Percentiles rank a stretch among this genome's conserved stretches.
These are phyloP conservation scores for Chaenocephalus aceratus DNA, from an alignment of 2,113 vertebrate genomes.

Conservation along the genomic window DNA sequence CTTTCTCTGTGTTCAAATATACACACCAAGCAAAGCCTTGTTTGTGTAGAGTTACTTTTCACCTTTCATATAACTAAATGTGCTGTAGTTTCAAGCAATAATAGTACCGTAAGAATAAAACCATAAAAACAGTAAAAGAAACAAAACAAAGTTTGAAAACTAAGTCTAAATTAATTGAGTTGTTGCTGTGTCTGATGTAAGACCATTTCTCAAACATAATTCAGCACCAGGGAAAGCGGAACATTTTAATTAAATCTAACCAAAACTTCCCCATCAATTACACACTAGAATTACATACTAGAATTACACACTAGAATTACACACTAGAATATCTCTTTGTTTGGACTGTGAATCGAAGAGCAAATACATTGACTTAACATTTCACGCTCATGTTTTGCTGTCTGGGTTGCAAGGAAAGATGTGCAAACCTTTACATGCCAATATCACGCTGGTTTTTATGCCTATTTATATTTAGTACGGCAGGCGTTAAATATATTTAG, in stretches of 20 bases:
- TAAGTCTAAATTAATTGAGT: neutral
- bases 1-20: too few species aligned
- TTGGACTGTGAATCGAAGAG: slow-evolving; percentile 6
- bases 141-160: neutral
- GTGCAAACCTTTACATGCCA: neutral
- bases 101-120: too few species aligned
- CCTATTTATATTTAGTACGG: slow-evolving; percentile 5
- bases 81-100: too few species aligned
- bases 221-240: neutral
- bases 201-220: neutral
- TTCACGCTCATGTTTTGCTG: slow-evolving; percentile 40
- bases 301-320: neutral
- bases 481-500: neutral
- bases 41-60: too few species aligned
- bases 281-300: neutral
- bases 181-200: neutral
- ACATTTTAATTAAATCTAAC: neutral
- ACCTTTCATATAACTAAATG: too few species aligned
- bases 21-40: too few species aligned
- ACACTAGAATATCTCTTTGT: slow-evolving; percentile 6
- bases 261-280: neutral
- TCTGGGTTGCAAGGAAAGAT: neutral
- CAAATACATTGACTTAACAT: slow-evolving; percentile 2
- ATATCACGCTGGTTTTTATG: slow-evolving; percentile 4
- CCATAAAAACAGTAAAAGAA: too few species aligned